These are phyloP conservation scores for Hypsibius dujardini DNA, from an alignment of 1,140 invertebrate genomes.

Conservation along the genomic window DNA sequence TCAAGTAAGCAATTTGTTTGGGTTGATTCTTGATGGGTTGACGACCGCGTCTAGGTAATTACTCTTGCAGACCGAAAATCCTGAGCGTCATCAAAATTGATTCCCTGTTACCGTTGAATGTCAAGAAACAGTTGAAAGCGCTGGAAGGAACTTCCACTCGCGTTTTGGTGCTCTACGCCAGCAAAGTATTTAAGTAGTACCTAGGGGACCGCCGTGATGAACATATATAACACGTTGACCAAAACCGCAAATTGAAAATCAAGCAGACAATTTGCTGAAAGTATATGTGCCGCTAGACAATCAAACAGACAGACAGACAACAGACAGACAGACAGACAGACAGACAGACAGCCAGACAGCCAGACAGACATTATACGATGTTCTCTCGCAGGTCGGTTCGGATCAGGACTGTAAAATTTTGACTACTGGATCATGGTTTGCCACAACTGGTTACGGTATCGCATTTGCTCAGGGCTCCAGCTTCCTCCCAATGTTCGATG, in stretches of 20 bases:
- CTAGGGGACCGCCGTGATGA: too few relatives aligned
- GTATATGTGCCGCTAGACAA: too few relatives aligned
- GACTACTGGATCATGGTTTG: constrained; percentile 86
- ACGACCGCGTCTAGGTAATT: not conserved
- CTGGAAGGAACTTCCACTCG: not conserved
- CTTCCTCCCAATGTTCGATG: constrained; percentile 83
- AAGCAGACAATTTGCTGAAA: too few relatives aligned
- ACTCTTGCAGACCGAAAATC: not conserved
- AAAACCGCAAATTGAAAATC: too few relatives aligned
- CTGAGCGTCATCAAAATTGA: constrained; percentile 5
- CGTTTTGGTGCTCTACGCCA: not conserved
- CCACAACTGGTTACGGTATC: constrained; percentile 73
- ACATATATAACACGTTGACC: too few relatives aligned
- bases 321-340: too few relatives aligned
- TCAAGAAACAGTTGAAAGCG: not conserved
- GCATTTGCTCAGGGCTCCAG: constrained; percentile 91
- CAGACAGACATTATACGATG: too few relatives aligned
- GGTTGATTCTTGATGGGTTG: not conserved
- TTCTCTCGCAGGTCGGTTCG: constrained; percentile 19
- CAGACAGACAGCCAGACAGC: too few relatives aligned
- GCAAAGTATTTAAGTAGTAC: too few relatives aligned
- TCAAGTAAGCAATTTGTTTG: not conserved
- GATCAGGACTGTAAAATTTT: constrained; percentile 87
- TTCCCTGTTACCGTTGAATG: not conserved
- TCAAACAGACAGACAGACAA: too few relatives aligned